Conservation (phyloP, 1,140 invertebrate species). For the Brachionus koreanus region DNA sequence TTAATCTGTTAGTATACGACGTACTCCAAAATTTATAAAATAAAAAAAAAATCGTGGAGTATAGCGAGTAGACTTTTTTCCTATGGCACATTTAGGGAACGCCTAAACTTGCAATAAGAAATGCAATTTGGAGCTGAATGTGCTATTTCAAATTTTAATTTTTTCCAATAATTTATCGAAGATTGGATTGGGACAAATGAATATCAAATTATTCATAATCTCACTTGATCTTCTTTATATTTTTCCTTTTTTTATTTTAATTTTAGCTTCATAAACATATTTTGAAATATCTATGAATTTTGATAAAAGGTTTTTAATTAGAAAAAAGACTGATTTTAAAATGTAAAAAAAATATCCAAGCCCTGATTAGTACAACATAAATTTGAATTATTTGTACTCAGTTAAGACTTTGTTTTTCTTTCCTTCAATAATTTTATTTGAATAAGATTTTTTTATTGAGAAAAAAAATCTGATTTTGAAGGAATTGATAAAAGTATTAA, state of each 20-base stretch:
- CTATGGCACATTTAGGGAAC: constrained; percentile 35
- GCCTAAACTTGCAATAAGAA: constrained; percentile 8
- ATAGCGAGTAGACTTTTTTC: neutral
- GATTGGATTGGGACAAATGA: too few species aligned
- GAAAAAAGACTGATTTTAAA: too few species aligned
- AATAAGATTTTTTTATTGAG: neutral
- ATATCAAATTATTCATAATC: too few species aligned
- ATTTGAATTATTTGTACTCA: constrained; percentile 19
- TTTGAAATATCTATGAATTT: too few species aligned
- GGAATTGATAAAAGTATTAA: neutral
- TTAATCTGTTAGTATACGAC: neutral
- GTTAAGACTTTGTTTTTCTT: neutral
- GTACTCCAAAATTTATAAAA: constrained; percentile 11
- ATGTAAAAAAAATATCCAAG: neutral
- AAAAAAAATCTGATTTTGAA: neutral
- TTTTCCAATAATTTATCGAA: too few species aligned
- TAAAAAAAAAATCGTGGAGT: neutral
- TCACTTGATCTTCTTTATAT: constrained; percentile 44
- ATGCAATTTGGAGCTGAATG: constrained; percentile 41
- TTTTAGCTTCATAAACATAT: neutral
- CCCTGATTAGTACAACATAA: constrained; percentile 37
- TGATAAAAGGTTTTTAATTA: neutral
- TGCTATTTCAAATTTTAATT: too few species aligned
- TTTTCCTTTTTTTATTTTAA: neutral
- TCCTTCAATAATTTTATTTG: neutral